Evolutionary conservation across 2,888 invertebrate genomes (phyloP).

Genomic region (Cartodere bifasciata): DNA sequence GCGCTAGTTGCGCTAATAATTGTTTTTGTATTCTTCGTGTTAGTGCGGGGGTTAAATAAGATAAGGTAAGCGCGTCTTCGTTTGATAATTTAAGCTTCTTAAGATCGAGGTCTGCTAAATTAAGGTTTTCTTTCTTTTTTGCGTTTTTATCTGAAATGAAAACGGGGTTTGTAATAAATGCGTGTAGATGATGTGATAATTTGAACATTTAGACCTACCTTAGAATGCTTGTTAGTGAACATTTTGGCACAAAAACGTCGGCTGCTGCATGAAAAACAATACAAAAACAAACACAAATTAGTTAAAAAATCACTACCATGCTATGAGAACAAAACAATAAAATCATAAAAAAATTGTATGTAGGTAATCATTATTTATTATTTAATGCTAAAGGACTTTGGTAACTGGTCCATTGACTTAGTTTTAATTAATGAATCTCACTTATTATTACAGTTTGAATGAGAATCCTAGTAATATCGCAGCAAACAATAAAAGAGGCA

Average conservation of each 20-base stretch:
- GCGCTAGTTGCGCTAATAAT: slow-evolving; percentile 54
- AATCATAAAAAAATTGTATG: too few species aligned
- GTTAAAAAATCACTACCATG: too few species aligned
- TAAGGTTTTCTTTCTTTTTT: slow-evolving; percentile 33
- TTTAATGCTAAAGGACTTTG: too few species aligned
- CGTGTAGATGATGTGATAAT: not conserved
- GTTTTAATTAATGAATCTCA: too few species aligned
- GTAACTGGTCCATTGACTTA: too few species aligned
- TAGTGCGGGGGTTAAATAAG: slow-evolving; percentile 56
- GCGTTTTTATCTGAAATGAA: slow-evolving; percentile 27
- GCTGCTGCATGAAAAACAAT: slow-evolving; percentile 30
- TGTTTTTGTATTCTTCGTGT: slow-evolving; percentile 60
- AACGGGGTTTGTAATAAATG: too few species aligned
- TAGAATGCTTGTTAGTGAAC: slow-evolving; percentile 26
- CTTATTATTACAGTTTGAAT: too few species aligned
- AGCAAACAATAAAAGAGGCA: too few species aligned
- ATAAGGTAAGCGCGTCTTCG: slow-evolving; percentile 55
- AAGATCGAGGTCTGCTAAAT: slow-evolving; percentile 45
- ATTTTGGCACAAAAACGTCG: slow-evolving; percentile 34
- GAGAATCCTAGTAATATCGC: too few species aligned
- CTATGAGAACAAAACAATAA: too few species aligned
- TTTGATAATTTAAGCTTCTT: slow-evolving; percentile 55
- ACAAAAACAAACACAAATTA: slow-evolving; percentile 29
- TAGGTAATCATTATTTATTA: too few species aligned
- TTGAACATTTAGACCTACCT: slow-evolving; percentile 24